Evolutionary conservation across 2,888 invertebrate species (phyloP).

Genomic region (Pollenia griseotomentosa): DNA sequence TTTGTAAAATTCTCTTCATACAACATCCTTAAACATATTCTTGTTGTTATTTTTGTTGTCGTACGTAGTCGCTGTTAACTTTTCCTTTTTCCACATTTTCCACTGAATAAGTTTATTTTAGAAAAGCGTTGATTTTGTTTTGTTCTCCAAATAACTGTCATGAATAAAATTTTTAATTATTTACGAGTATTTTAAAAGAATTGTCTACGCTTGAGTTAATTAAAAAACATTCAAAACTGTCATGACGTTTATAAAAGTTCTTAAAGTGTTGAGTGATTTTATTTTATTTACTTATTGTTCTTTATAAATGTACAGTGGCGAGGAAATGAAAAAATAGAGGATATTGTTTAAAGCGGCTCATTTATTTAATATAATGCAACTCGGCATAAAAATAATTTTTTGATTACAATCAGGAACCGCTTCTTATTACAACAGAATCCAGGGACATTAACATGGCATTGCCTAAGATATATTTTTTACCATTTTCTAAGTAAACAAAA

Average conservation of each 20-base stretch:
- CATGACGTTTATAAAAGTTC: conserved; percentile 28
- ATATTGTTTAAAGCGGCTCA: too few relatives aligned
- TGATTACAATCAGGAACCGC: too few relatives aligned
- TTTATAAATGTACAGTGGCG: neutral
- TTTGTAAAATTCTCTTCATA: conserved; percentile 49
- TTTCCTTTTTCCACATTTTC: conserved; percentile 9
- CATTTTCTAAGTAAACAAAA: too few relatives aligned
- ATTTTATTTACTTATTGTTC: neutral
- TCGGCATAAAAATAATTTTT: too few relatives aligned
- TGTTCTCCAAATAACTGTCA: conserved; percentile 35
- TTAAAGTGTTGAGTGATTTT: conserved; percentile 29
- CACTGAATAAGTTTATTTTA: conserved; percentile 16
- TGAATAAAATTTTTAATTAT: conserved; percentile 59
- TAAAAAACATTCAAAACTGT: conserved; percentile 37
- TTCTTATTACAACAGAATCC: too few relatives aligned
- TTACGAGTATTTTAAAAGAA: conserved; percentile 19
- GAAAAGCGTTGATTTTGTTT: conserved; percentile 27
- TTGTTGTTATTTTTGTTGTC: neutral
- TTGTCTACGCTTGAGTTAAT: conserved; percentile 52
- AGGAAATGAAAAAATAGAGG: too few relatives aligned
- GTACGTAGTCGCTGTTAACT: neutral
- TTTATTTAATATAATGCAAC: too few relatives aligned
- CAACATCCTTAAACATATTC: neutral
- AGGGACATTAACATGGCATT: too few relatives aligned
- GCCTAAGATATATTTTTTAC: too few relatives aligned